Base-by-base conservation (phyloP, 2,797 vertebrate genomes). In the Urophycis tenuis region DNA sequence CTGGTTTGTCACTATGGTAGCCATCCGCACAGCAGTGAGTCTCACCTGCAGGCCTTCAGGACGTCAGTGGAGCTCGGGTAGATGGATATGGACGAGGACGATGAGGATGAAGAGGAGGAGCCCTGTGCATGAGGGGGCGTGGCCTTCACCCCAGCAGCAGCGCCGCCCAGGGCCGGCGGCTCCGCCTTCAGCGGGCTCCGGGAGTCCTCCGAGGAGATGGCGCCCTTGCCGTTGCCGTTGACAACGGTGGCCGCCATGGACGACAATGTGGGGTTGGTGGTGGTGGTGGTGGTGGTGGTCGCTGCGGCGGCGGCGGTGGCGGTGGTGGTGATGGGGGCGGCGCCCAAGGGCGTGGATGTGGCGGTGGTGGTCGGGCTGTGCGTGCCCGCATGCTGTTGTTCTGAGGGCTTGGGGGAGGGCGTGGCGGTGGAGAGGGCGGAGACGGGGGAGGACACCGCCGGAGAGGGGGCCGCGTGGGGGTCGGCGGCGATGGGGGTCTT, bases 11-110 rank as follows among this genome's bases (percentile, higher is more conserved):
- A 45, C 14, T 3, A 17, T 71, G 71, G 32, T 0, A 5, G 17
- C 19, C 1, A 11, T 19, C n/a, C 0, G 74, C 12, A 1, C 8
- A 11, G 9, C 12, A 3, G 29, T 11, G 75, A 3, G 41, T 77
- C 94, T 95, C 90, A 98, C 97, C 97, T 96, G 95, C 97, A 99
- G 81, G 96, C 97, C 91, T 97, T 98, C 77, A 98, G 94, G 89
- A 98, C 95, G 80, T 98, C 97, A 78, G 94, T 90, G 88, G 97
- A 98, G 91, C 96, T 97, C 85, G 97, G 96, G 84, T 97, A 98
- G 91, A 99, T 99, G 88, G 97, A 99, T 80, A 99, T 92, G 1
- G 96, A 97, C 83, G 90, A 92, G 0, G 90, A 90, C 85, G 91
- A 34, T 15, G 39, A 88, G 73, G 97, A 85, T 93, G 93, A 90